Percentiles rank a stretch among this genome's conserved stretches.
Conservation (phyloP, 2,797 vertebrate genomes). For the Anableps anableps region DNA sequence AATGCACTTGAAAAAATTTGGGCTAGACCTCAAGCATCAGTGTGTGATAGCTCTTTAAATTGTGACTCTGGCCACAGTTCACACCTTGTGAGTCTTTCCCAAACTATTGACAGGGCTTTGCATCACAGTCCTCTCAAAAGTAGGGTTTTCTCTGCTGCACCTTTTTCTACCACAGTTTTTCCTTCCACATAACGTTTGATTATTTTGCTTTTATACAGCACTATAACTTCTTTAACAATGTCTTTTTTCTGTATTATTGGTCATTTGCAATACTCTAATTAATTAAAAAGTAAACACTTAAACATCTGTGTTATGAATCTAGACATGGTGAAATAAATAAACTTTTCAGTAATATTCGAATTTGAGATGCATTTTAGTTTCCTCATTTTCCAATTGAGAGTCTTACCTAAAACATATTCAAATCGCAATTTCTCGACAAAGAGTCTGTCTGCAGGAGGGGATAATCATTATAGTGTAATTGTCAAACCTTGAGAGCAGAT, state of each 20-base stretch:
- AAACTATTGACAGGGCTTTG: background rate
- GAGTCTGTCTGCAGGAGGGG: background rate
- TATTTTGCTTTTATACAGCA: background rate
- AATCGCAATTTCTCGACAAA: background rate
- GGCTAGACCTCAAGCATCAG: background rate
- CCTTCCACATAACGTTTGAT: background rate
- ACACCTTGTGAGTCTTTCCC: background rate
- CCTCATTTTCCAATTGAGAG: background rate
- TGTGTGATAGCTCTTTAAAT: background rate
- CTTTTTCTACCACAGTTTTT: background rate
- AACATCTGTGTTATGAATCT: background rate
- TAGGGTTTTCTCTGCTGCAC: background rate
- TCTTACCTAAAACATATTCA: background rate
- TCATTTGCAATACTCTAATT: background rate
- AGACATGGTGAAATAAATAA: background rate
- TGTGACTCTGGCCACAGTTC: background rate
- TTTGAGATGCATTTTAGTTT: background rate
- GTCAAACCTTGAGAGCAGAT: background rate
- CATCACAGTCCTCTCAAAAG: background rate
- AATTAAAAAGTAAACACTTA: background rate
- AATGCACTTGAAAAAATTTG: background rate
- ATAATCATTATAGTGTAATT: background rate
- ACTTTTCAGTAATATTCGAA: background rate
- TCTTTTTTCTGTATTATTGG: background rate
- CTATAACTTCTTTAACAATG: background rate